Evolutionary conservation across 2,888 invertebrate species (phyloP), one percentile per base, ranked within the genome.

Genomic region (Meta bourneti): DNA sequence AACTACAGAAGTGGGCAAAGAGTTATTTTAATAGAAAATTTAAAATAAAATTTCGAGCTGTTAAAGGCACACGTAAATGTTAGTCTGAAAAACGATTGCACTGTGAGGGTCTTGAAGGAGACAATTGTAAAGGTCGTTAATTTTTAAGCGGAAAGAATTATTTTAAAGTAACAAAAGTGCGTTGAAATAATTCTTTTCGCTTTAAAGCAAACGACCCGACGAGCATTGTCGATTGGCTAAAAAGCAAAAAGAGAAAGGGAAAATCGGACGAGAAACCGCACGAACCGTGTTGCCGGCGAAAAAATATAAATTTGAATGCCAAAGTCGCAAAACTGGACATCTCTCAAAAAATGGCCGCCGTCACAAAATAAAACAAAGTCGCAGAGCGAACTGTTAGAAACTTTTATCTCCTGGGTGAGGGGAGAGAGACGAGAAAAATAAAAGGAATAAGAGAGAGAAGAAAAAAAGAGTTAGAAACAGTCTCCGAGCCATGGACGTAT

Each of bases 381-480:
- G 87, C 86, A 91, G 52, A 82, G 82, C 91, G 82, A 91, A 87
- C 86, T 87, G 91, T 91, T 87, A 87, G 87, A 86, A 91, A 86
- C 81, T 90, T 90, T 86, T 90, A 90, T 91, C 91, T 87, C 82
- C 72, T 82, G 72, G 86, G 69, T 48, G 54, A 79, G 79, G 61
- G 70, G 81, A 91, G 72, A 74, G 52, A 61, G 20, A 90, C 52
- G 34, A 19, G 51, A 86, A 74, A 84, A 54, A 48, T 16, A 83
- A 70, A 78, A 83, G 79, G 49, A 84, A 71, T 34, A 69, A 72
- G 54, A 69, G 77, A 79, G 34, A 86, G 72, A 51, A 52, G 19
- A 19, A 20, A 84, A 83, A 85, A 85, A 84, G 85, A 90, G 90
- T 85, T 84, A 90, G 87, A 77, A 82, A 87, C 82, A 71, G 83